Evolutionary conservation across 2,797 vertebrate genomes (phyloP).

Genomic region (Onychomys leucogaster): DNA sequence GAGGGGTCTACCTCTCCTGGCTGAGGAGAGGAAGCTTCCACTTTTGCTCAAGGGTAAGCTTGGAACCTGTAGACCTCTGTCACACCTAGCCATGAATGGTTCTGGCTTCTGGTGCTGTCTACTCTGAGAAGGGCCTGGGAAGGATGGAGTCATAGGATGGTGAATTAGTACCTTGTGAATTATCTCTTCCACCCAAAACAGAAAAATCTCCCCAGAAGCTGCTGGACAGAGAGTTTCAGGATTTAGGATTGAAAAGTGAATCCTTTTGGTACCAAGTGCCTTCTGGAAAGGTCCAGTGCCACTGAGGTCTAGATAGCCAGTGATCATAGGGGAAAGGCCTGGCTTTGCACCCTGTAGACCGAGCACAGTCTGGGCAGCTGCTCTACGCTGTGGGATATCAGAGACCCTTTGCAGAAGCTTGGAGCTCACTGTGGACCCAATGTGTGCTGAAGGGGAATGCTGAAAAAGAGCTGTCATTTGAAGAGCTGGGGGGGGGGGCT

Average conservation of each 20-base stretch:
- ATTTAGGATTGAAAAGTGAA: neutral
- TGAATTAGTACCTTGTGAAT: neutral
- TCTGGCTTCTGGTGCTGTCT: neutral
- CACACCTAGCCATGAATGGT: neutral
- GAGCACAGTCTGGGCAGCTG: neutral
- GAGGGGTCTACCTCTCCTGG: neutral
- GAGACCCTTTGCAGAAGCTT: neutral
- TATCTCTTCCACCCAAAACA: neutral
- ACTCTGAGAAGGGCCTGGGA: neutral
- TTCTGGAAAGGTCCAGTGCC: neutral
- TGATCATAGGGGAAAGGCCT: neutral
- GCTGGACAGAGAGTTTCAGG: neutral
- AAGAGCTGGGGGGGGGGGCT: neutral
- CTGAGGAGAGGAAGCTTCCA: no score
- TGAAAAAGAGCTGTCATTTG: neutral
- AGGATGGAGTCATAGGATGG: neutral
- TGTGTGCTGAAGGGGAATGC: neutral
- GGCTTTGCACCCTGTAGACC: no score
- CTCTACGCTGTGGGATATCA: neutral
- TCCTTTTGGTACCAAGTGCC: neutral
- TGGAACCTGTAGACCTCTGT: rapidly evolving
- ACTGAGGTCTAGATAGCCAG: rapidly evolving
- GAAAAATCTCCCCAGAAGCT: neutral
- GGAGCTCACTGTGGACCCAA: rapidly evolving
- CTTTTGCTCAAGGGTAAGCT: neutral